Percentiles rank a stretch among this genome's conserved stretches.
Evolutionary conservation across 2,797 vertebrate species (phyloP).

Genomic region (Enteromius argenteus): DNA sequence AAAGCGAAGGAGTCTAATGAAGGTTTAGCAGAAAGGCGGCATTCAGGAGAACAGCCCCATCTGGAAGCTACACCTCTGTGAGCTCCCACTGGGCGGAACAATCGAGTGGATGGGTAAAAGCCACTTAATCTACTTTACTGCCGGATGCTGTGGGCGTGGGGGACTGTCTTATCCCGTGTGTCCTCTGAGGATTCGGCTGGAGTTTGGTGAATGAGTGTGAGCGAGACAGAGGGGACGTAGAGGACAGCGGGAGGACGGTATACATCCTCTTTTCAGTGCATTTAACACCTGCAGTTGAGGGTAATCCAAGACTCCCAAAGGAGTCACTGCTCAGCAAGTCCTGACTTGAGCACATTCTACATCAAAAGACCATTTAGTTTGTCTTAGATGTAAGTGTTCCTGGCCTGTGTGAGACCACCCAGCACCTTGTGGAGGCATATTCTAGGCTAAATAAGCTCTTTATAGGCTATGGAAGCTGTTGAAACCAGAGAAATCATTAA

Average conservation of each 20-base stretch:
- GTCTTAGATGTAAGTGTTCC: constrained; percentile 6
- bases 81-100: constrained; percentile 31
- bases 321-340: constrained; percentile 22
- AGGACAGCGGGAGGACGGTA: constrained; percentile 68
- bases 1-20: constrained; percentile 31
- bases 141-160: constrained; percentile 71
- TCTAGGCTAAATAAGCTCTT: neutral
- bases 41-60: constrained; percentile 19
- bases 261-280: constrained; percentile 57
- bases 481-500: neutral
- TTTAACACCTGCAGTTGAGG: constrained; percentile 41
- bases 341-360: constrained; percentile 22
- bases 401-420: constrained; percentile 31
- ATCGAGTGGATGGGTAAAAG: constrained; percentile 29
- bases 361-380: constrained; percentile 32
- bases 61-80: constrained; percentile 35
- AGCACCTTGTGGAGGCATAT: neutral
- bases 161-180: constrained; percentile 75
- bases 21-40: neutral
- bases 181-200: constrained; percentile 71
- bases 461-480: neutral
- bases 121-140: constrained; percentile 77
- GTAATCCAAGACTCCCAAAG: constrained; percentile 31
- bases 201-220: constrained; percentile 72
- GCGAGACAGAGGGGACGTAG: constrained; percentile 69